These are phyloP conservation scores for Cheilosia vulpina DNA, from an alignment of 2,888 invertebrate species.

Conservation along the genomic window DNA sequence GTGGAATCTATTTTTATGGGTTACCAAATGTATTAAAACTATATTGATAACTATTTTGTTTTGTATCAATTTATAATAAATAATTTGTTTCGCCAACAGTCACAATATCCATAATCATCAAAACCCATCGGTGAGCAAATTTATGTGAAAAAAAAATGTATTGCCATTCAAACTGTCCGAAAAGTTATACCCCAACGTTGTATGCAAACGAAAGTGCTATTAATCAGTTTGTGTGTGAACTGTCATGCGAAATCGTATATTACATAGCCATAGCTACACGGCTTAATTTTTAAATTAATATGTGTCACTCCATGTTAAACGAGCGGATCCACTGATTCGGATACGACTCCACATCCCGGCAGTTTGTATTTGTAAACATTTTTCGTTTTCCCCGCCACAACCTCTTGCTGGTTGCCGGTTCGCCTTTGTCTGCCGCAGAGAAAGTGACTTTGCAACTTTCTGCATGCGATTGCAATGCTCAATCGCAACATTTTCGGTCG, in stretches of 20 bases:
- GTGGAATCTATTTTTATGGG: no score
- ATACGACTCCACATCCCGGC: not conserved
- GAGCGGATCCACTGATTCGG: slow-evolving; percentile 4
- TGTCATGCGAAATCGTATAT: not conserved
- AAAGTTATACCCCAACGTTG: no score
- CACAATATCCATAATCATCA: no score
- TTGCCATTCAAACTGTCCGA: no score
- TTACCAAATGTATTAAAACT: no score
- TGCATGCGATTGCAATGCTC: slow-evolving; percentile 15
- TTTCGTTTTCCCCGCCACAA: not conserved
- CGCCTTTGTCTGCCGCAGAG: slow-evolving; percentile 35
- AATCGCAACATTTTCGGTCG: slow-evolving; percentile 18
- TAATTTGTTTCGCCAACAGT: no score
- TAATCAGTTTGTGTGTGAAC: not conserved
- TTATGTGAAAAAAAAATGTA: no score
- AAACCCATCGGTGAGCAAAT: no score
- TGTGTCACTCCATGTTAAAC: slow-evolving; percentile 15
- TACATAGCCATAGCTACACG: slow-evolving; percentile 1
- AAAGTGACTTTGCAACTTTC: slow-evolving; percentile 73
- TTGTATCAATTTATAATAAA: no score
- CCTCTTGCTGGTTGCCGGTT: no score
- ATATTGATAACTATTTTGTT: no score
- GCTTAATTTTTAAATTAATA: slow-evolving; percentile 23
- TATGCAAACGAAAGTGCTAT: slow-evolving; percentile 2
- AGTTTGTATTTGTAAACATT: not conserved